Conservation (phyloP, 2,797 vertebrate species). For the Coendou prehensilis region DNA sequence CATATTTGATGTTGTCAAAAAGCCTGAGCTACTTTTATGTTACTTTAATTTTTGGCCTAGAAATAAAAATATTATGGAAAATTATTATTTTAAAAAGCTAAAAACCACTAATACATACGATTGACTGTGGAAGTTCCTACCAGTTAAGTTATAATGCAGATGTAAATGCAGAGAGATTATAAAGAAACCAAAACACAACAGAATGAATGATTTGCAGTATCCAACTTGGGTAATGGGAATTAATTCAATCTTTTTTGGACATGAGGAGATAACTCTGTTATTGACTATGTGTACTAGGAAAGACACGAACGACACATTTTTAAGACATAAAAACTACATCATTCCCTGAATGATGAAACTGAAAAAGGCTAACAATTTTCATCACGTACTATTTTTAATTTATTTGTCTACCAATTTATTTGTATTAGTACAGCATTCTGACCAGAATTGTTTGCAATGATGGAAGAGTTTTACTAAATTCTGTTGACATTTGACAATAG, state of each 20-base stretch:
- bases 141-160: constrained; percentile 60
- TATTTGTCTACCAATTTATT: neutral
- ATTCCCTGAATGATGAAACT: constrained; percentile 23
- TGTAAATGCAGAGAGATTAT: constrained; percentile 44
- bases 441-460: neutral
- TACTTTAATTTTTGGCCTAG: constrained; percentile 70
- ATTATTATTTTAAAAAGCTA: constrained; percentile 81
- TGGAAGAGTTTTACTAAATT: neutral
- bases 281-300: constrained; percentile 49
- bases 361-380: constrained; percentile 16
- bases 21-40: constrained; percentile 76
- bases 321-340: constrained; percentile 4
- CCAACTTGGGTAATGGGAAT: constrained; percentile 56
- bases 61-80: constrained; percentile 84
- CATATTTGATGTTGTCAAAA: constrained; percentile 75
- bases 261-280: constrained; percentile 53
- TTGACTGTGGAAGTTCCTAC: constrained; percentile 77
- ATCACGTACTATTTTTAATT: neutral
- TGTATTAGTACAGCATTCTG: neutral
- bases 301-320: constrained; percentile 74
- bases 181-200: constrained; percentile 61
- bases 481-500: neutral
- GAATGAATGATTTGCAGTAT: constrained; percentile 52
- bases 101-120: constrained; percentile 80
- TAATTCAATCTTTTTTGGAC: constrained; percentile 77